These are phyloP conservation scores for Paradisaea rubra DNA, from an alignment of 2,113 vertebrate species.

Conservation along the genomic window DNA sequence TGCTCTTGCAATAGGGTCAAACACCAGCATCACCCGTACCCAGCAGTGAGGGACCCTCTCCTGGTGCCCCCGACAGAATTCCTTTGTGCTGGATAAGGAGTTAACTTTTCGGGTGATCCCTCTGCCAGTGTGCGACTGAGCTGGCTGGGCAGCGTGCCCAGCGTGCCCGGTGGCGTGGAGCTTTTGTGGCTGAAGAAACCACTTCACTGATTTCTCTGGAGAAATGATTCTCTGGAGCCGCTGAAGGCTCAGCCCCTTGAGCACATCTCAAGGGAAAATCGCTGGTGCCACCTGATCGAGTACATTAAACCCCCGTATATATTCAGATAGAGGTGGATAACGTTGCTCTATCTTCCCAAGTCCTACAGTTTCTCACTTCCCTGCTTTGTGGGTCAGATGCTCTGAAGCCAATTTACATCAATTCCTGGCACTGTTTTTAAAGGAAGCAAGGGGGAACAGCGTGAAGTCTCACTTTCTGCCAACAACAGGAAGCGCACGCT, in stretches of 20 bases:
- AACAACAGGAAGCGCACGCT: constrained; percentile 49
- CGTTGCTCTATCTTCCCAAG: neutral
- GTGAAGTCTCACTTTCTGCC: constrained; percentile 53
- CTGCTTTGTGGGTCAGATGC: constrained; percentile 32
- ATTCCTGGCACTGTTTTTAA: constrained; percentile 63
- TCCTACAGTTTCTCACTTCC: constrained; percentile 49
- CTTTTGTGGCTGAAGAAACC: neutral
- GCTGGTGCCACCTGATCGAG: neutral
- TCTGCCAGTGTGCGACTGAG: accelerated
- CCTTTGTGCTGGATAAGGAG: neutral
- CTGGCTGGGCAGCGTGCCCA: accelerated
- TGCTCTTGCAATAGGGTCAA: accelerated
- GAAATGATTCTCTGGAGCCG: neutral
- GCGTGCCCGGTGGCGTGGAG: accelerated
- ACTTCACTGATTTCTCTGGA: neutral
- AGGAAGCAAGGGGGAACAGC: constrained; percentile 53
- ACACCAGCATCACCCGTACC: neutral
- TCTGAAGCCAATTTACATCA: constrained; percentile 39
- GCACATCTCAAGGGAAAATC: neutral
- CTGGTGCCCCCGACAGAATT: neutral
- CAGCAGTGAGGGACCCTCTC: neutral
- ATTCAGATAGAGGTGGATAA: neutral
- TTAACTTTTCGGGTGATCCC: neutral
- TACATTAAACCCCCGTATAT: accelerated
- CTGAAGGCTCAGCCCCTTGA: neutral